Percentiles rank a stretch among this genome's conserved stretches.
Evolutionary conservation across 2,888 invertebrate species (phyloP).

Genomic region (Temnothorax ravouxi): DNA sequence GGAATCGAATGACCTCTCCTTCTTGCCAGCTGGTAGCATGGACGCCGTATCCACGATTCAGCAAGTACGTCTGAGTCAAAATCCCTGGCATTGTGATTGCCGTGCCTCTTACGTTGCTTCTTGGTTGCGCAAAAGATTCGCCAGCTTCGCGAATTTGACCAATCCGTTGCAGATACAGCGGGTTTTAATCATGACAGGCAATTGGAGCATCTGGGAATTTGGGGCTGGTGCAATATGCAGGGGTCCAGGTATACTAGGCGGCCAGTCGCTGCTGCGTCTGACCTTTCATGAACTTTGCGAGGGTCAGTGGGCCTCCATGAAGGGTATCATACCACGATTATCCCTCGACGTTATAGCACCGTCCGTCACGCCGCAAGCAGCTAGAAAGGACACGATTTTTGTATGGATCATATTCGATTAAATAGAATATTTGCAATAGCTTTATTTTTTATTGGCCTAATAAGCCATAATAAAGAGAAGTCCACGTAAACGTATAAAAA

Average conservation of each 20-base stretch:
- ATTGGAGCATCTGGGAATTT: slow-evolving; percentile 80
- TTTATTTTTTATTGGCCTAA: not conserved
- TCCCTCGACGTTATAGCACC: slow-evolving; percentile 86
- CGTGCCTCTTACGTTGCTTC: slow-evolving; percentile 91
- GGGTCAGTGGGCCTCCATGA: slow-evolving; percentile 93
- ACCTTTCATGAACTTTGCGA: slow-evolving; percentile 92
- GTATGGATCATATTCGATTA: not conserved
- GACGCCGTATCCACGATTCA: slow-evolving; percentile 89
- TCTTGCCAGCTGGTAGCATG: slow-evolving; percentile 90
- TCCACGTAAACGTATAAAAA: not conserved
- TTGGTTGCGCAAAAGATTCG: slow-evolving; percentile 86
- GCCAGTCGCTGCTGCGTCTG: slow-evolving; percentile 90
- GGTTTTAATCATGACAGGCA: slow-evolving; percentile 35
- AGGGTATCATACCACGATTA: slow-evolving; percentile 90
- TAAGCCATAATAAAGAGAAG: not conserved
- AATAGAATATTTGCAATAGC: not conserved
- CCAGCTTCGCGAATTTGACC: slow-evolving; percentile 33
- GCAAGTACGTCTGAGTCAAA: slow-evolving; percentile 91
- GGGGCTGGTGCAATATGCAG: slow-evolving; percentile 87
- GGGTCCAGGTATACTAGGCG: slow-evolving; percentile 91
- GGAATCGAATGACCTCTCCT: slow-evolving; percentile 92
- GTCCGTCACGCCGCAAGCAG: not conserved
- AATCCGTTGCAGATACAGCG: slow-evolving; percentile 32
- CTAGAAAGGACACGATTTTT: slow-evolving; percentile 5
- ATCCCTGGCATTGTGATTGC: slow-evolving; percentile 94